Evolutionary conservation across 2,888 invertebrate genomes (phyloP).

Genomic region (Odontocolon sp.): DNA sequence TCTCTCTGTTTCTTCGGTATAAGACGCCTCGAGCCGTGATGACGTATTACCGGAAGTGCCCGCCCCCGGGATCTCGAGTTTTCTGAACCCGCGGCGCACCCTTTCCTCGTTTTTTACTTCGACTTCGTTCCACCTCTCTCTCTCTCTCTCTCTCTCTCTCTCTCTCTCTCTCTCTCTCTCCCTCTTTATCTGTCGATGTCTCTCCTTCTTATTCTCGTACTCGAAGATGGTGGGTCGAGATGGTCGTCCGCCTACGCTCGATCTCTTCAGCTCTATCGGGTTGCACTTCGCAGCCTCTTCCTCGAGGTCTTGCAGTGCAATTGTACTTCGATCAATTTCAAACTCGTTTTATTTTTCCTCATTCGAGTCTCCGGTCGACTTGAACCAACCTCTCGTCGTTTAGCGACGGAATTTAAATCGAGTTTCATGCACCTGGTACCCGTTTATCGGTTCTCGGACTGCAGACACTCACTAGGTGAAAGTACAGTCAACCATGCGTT

Average conservation of each 20-base stretch:
- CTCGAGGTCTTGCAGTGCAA: slow-evolving; percentile 23
- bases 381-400: neutral
- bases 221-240: slow-evolving; percentile 52
- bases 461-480: slow-evolving; percentile 43
- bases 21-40: slow-evolving; percentile 44
- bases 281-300: slow-evolving; percentile 17
- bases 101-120: slow-evolving; percentile 59
- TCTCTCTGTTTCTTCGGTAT: neutral
- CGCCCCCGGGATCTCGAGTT: slow-evolving; percentile 57
- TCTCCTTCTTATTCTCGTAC: slow-evolving; percentile 30
- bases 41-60: slow-evolving; percentile 60
- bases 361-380: neutral
- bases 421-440: slow-evolving; percentile 25
- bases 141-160: slow-evolving; percentile 35
- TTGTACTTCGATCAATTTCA: slow-evolving; percentile 41
- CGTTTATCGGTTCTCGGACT: slow-evolving; percentile 27
- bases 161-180: slow-evolving; percentile 18
- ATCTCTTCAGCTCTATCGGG: slow-evolving; percentile 23
- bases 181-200: too few species aligned
- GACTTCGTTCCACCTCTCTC: slow-evolving; percentile 51
- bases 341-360: neutral
- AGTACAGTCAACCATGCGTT: slow-evolving; percentile 43
- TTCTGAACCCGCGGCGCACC: slow-evolving; percentile 67
- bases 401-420: slow-evolving; percentile 12
- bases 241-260: slow-evolving; percentile 58